phyloP scores from a whole-genome alignment of 2,797 vertebrate species.

The Heliangelus exortis region DNA sequence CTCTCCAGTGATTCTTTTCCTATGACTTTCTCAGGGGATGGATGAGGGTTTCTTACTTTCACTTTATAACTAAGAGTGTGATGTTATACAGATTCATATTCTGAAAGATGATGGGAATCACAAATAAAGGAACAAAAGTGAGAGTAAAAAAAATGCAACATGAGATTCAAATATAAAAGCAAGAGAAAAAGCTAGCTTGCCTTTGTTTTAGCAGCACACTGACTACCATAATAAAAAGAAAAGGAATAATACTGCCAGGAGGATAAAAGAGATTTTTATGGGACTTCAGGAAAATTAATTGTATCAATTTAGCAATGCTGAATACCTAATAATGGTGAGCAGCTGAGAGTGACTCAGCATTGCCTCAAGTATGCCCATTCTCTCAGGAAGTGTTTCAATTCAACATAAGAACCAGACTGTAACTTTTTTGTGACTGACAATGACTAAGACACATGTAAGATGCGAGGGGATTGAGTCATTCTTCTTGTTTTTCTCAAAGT shows the following conservation, averaged over 20 bases:
- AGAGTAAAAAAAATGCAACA: not conserved
- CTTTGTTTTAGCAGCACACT: conserved; percentile 27
- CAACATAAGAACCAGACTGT: conserved; percentile 65
- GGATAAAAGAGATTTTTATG: conserved; percentile 55
- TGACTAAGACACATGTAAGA: conserved; percentile 67
- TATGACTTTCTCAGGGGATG: not conserved
- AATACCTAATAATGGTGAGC: conserved; percentile 70
- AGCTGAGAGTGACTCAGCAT: conserved; percentile 74
- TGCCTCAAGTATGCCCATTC: conserved; percentile 56
- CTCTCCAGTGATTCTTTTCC: not conserved
- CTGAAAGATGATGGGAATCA: conserved; percentile 51
- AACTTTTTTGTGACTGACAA: conserved; percentile 68
- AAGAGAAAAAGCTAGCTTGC: not conserved
- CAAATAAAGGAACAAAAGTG: conserved; percentile 5
- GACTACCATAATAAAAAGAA: conserved; percentile 41
- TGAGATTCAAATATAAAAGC: conserved; percentile 11
- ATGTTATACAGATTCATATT: not conserved
- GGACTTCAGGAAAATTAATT: conserved; percentile 70
- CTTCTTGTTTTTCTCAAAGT: conserved; percentile 58
- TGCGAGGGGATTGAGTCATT: conserved; percentile 65
- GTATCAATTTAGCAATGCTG: conserved; percentile 63
- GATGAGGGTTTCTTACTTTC: not conserved
- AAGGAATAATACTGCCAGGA: conserved; percentile 23
- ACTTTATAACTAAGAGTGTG: not conserved
- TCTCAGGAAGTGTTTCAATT: conserved; percentile 68